Base-by-base conservation (phyloP, 2,113 vertebrate species). In the Dipodomys ordii region DNA sequence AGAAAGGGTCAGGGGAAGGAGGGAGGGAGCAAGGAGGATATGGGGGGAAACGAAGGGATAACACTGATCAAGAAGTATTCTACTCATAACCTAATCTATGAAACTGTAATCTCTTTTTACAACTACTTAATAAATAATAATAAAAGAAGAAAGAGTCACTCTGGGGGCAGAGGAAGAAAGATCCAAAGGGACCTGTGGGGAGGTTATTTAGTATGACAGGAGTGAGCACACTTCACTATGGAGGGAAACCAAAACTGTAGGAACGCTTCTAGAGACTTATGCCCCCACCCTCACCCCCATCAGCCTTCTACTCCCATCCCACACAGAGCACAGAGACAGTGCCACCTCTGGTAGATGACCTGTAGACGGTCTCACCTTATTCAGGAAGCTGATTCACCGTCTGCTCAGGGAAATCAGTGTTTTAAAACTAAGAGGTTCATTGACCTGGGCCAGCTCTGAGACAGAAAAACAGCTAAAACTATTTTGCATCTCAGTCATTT, bases 401-500 rank as follows among this genome's bases (percentile, higher is more conserved):
- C 53, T 57, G 53, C 53, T 57, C 53, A 57, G 53, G 53, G 53
- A 81, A 64, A 32, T 27, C 23, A 3, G 3, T 39, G 11, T 69
- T 57, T 62, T 28, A 20, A 71, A 76, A 35, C 6, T 35, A 2
- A 13, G 32, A 67, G 18, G 19, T 27, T 44, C 13, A 11, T 35
- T 46, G 13, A 69, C 28, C 3, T 1, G 10, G 27, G 25, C 76
- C 39, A 53, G 23, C 81, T 46, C 49, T 2, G 39, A 90, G 60
- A 71, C 20, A 20, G 46, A 28, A 80, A 64, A 46, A 5, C 67
- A 39, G 4, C 27, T 32, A 10, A 2, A 64, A 57, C 13, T 13
- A 0, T 49, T 30, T 18, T 30, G 72, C 1, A 0, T 7, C 3
- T 25, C 22, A 5, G 19, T 35, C 2, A 0, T n/a, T 3, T 27